Evolutionary conservation across 2,888 invertebrate genomes (phyloP), one percentile per base, ranked within the genome.

Genomic region (Lepidocyrtinus sp.): DNA sequence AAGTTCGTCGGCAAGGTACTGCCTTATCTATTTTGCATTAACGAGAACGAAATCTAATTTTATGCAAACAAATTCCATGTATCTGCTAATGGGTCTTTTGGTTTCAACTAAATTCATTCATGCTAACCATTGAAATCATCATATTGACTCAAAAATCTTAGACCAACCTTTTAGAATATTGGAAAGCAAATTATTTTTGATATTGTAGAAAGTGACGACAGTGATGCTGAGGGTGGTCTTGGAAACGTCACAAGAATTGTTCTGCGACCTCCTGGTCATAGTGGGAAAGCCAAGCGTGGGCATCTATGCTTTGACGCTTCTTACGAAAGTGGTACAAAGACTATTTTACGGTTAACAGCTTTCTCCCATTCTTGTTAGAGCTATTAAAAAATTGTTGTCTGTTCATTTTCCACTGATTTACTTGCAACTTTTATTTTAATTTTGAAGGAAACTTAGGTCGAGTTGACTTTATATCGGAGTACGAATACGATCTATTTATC

Each of bases 261-360:
- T 65, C 94, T 97, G 88, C 92, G 96, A 19, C 96, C 96, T 3
- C 94, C 95, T 0, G 96, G 96, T 0, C 96, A 96, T 88, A 96
- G 95, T 88, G 97, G 98, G 0, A 96, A 97, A 89, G 97, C 98
- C 12, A 98, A 97, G 90, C 93, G 95, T 83, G 98, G 98, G 1
- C 98, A 98, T 88, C 91, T 98, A 24, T 97, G 98, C 88, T 98
- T 98, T 89, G 98, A 98, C 90, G 98, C 98, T 1, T 96, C 97
- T 17, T 98, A 96, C 89, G 98, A 98, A 90, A 96, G 97, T 82
- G 98, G 98, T 87, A 87, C 87, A 88, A 17, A 55, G 59, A 55
- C 21, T 46, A 59, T 21, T 75, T 25, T 22, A 24, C 9, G 17
- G 25, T 9, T 22, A 64, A 64, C 9, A 22, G 9, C 12, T 21